Evolutionary conservation across 2,888 invertebrate species (phyloP).

Genomic region (Epicampocera succincta): DNA sequence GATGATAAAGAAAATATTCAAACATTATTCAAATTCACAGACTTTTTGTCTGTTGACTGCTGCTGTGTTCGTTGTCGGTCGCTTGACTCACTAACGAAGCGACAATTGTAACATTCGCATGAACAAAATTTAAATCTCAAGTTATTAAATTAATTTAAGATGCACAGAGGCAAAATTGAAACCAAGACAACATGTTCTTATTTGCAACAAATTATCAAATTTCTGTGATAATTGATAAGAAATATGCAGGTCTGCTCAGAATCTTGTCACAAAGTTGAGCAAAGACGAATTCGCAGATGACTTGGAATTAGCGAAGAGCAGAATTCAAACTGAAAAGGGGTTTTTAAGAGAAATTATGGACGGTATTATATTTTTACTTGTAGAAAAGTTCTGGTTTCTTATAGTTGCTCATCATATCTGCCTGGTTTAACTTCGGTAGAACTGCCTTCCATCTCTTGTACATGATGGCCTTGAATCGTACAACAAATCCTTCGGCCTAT

Average conservation of each 20-base stretch:
- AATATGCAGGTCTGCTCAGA: background rate
- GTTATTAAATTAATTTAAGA: conserved; percentile 65
- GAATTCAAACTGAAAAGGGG: no score
- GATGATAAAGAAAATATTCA: conserved; percentile 63
- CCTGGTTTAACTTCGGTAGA: no score
- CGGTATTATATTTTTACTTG: no score
- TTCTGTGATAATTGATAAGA: conserved; percentile 51
- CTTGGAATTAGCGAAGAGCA: background rate
- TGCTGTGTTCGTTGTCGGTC: background rate
- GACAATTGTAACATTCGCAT: conserved; percentile 7
- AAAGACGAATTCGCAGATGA: background rate
- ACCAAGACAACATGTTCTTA: conserved; percentile 26
- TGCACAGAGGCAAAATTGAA: conserved; percentile 6
- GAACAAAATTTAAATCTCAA: conserved; percentile 35
- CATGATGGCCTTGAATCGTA: no score
- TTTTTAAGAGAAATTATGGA: no score
- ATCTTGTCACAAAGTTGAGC: background rate
- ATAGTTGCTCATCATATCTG: no score
- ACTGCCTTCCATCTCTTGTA: no score
- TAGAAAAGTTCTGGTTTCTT: no score
- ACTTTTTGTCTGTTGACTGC: conserved; percentile 28
- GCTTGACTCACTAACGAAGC: conserved; percentile 69
- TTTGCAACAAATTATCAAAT: conserved; percentile 45
- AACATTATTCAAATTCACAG: conserved; percentile 69
- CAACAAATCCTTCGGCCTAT: no score